Evolutionary conservation across 2,888 invertebrate species (phyloP), one percentile per base, ranked within the genome.

Genomic region (Eupithecia subfuscata): DNA sequence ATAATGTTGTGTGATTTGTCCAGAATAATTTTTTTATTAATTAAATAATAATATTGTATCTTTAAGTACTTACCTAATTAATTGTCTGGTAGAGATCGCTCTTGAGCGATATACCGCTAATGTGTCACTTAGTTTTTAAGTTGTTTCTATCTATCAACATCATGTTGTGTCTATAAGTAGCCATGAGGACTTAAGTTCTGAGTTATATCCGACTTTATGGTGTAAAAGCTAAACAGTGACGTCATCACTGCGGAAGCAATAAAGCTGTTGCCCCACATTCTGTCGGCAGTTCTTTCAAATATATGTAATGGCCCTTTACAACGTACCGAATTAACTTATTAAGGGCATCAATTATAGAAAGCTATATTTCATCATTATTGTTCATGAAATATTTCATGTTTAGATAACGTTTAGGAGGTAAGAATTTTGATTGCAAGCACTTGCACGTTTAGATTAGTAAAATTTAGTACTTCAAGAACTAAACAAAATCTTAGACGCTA

Each of bases 321-420:
- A 82, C 82, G 80, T 80, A 76, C 82, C 82, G 76, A 85, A 88
- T 89, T 88, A 89, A 90, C 88, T 90, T 89, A 90, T 89, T 87
- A 88, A 86, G 87, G 84, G 84, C 86, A 77, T 80, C 80, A 85
- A 85, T 82, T 84, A 84, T 69, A 74, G 37, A 79, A 75, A 78
- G 80, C 82, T 81, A 83, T 88, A 85, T 84, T 80, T 89, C 87
- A 86, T 88, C 81, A 82, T 88, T 86, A 83, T 79, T 79, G 81
- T 83, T 83, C 84, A 81, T 84, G 73, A 79, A 83, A 52, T 40
- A 40, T 34, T 73, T 25, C 45, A 45, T 68, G 65, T 73, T 70
- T 48, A 37, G 71, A 76, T 60, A 71, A 69, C 25, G 22, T 60
- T 69, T 43, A 69, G 65, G 30, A 71, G 63, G 60, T 64, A 64